phyloP scores from a whole-genome alignment of 2,113 vertebrate genomes.

The Oncorhynchus keta region DNA sequence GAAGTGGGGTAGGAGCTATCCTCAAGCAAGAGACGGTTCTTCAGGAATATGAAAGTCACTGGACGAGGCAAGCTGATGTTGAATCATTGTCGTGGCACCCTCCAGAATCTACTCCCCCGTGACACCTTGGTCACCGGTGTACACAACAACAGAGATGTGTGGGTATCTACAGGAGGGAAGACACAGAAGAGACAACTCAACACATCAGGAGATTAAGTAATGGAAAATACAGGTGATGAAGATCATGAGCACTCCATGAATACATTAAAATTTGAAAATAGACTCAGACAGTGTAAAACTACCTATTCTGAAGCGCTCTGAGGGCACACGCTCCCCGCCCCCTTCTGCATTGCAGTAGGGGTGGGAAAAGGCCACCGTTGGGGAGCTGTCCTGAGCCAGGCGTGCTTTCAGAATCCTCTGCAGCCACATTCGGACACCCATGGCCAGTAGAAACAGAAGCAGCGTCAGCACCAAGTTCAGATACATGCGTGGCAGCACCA shows the following conservation, averaged over 20 bases:
- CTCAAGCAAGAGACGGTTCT: conserved; percentile 83
- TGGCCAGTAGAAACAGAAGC: conserved; percentile 70
- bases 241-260: too few relatives aligned
- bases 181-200: too few relatives aligned
- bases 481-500: conserved; percentile 81
- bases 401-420: conserved; percentile 70
- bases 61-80: conserved; percentile 81
- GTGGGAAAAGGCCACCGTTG: conserved; percentile 88
- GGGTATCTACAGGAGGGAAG: conserved; percentile 71
- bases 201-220: neutral
- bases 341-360: conserved; percentile 93
- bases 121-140: conserved; percentile 84
- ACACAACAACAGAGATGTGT: conserved; percentile 78
- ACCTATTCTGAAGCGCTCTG: conserved; percentile 86
- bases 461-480: conserved; percentile 76
- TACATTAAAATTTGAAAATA: too few relatives aligned
- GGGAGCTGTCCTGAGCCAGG: conserved; percentile 59
- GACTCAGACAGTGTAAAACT: neutral
- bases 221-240: too few relatives aligned
- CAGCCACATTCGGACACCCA: conserved; percentile 74
- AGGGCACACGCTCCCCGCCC: conserved; percentile 90
- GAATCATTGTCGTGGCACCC: conserved; percentile 81
- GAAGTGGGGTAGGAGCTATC: conserved; percentile 85
- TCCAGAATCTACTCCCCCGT: conserved; percentile 83
- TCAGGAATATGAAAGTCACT: conserved; percentile 86